Evolutionary conservation across 2,888 invertebrate species (phyloP), one percentile per base, ranked within the genome.

Genomic region (Tanytarsus gracilentus): DNA sequence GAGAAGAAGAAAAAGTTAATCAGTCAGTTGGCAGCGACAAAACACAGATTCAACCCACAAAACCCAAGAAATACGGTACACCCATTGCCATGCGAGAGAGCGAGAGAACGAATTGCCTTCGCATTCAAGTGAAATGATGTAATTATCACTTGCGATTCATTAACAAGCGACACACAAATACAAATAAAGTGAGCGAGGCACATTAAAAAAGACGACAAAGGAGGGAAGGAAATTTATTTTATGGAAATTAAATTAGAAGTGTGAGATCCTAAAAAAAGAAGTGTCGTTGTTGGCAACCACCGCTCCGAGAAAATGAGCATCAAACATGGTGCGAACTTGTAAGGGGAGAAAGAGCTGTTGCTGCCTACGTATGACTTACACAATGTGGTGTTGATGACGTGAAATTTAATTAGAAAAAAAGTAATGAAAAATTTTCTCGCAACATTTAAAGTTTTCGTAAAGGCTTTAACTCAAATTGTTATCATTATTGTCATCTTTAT

Each of bases 401-500:
- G 18, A 44, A 58, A 58, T 58, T 58, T 58, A 58, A 58, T 56
- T 58, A 58, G 9, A 30, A 8, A 8, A 33, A 5, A 33, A 33
- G n/a, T 36, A 16, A 14, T 36, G 36, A 16, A 36, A 36, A 14
- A n/a, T n/a, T n/a, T n/a, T 36, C n/a, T 14, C n/a, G 16, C 36
- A 36, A 36, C n/a, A 36, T 16, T 36, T 36, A 14, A 6, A 36
- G 36, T 36, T 16, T 36, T 36, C 36, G 16, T n/a, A n/a, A n/a
- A n/a, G n/a, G n/a, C n/a, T n/a, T n/a, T n/a, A n/a, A n/a, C n/a
- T n/a, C n/a, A 49, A 60, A 50, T 60, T 60, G 60, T 25, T 50
- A 50, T 60, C 60, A 60, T 60, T 60, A 60, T 60, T 60, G 60
- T 60, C 50, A 60, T 60, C 60, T 60, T 60, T 49, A 33, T 39